Percentiles rank a stretch among this genome's conserved stretches.
These are phyloP conservation scores for Drosophila pruinosa DNA, from an alignment of 1,140 invertebrate species.

Conservation along the genomic window DNA sequence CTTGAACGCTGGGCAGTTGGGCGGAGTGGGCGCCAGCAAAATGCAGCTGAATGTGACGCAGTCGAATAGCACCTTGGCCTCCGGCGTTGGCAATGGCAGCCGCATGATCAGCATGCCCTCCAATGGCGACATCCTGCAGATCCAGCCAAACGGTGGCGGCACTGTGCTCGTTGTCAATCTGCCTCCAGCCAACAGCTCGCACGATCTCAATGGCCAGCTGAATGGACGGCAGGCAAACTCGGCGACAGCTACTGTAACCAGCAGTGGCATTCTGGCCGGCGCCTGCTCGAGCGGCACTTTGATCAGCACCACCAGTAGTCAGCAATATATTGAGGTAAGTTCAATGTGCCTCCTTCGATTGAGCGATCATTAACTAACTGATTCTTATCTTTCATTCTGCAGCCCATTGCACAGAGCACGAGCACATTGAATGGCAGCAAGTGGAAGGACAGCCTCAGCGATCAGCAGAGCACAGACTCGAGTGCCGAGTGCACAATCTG, in stretches of 20 bases:
- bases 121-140: constrained; percentile 85
- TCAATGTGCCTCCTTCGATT: no score
- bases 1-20: constrained; percentile 78
- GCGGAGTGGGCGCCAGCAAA: constrained; percentile 81
- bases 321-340: constrained; percentile 85
- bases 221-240: constrained; percentile 32
- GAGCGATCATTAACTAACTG: neutral
- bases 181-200: constrained; percentile 85
- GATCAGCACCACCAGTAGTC: constrained; percentile 86
- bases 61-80: constrained; percentile 64
- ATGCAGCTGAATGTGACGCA: constrained; percentile 71
- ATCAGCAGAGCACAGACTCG: constrained; percentile 83
- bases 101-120: constrained; percentile 83
- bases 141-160: constrained; percentile 86
- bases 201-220: constrained; percentile 62
- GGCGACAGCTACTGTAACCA: constrained; percentile 55
- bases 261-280: constrained; percentile 75
- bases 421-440: constrained; percentile 60
- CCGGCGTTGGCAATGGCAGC: constrained; percentile 74
- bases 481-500: constrained; percentile 95
- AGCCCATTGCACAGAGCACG: constrained; percentile 65
- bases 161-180: constrained; percentile 91
- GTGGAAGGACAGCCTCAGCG: constrained; percentile 72
- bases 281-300: constrained; percentile 82
- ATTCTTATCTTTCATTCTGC: neutral